Conservation (phyloP, 1,140 invertebrate genomes). For the Drosophila dunni region DNA sequence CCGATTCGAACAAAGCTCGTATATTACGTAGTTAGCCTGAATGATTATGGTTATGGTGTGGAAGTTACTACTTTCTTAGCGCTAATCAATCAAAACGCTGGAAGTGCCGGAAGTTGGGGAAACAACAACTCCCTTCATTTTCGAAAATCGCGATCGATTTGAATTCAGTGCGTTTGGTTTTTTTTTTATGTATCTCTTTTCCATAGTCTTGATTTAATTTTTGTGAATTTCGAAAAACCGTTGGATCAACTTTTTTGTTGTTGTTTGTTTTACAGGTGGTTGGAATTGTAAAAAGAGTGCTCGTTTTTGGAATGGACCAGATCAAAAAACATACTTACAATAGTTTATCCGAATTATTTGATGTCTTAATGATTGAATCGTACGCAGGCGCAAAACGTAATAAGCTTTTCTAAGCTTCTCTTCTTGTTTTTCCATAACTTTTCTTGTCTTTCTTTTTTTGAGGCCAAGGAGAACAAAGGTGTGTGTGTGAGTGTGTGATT, state of each 20-base stretch:
- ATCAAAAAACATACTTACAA: slow-evolving; percentile 63
- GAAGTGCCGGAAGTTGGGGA: slow-evolving; percentile 41
- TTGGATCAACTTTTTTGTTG: slow-evolving; percentile 19
- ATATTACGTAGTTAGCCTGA: slow-evolving; percentile 27
- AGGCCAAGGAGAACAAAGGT: slow-evolving; percentile 33
- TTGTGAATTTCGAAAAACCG: slow-evolving; percentile 37
- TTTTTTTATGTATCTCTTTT: slow-evolving; percentile 17
- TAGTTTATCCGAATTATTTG: slow-evolving; percentile 60
- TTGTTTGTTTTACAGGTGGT: slow-evolving; percentile 60
- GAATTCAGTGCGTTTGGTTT: slow-evolving; percentile 69
- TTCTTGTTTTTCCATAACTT: slow-evolving; percentile 6
- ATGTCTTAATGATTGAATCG: slow-evolving; percentile 40
- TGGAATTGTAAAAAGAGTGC: slow-evolving; percentile 82
- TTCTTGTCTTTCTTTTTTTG: not conserved
- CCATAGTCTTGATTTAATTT: slow-evolving; percentile 15
- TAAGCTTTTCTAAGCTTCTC: slow-evolving; percentile 16
- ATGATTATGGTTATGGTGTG: slow-evolving; percentile 35
- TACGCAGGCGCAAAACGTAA: slow-evolving; percentile 45
- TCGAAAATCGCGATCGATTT: slow-evolving; percentile 75
- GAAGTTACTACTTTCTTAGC: slow-evolving; percentile 38
- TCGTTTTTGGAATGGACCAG: slow-evolving; percentile 78
- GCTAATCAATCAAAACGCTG: slow-evolving; percentile 39
- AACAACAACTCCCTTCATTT: slow-evolving; percentile 33
- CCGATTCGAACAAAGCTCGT: slow-evolving; percentile 31
- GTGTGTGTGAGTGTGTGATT: slow-evolving; percentile 1